A percentile compares a stretch with the other conserved stretches of the same genome.
Evolutionary conservation across 2,797 vertebrate genomes (phyloP).

Genomic region (Spizella passerina): DNA sequence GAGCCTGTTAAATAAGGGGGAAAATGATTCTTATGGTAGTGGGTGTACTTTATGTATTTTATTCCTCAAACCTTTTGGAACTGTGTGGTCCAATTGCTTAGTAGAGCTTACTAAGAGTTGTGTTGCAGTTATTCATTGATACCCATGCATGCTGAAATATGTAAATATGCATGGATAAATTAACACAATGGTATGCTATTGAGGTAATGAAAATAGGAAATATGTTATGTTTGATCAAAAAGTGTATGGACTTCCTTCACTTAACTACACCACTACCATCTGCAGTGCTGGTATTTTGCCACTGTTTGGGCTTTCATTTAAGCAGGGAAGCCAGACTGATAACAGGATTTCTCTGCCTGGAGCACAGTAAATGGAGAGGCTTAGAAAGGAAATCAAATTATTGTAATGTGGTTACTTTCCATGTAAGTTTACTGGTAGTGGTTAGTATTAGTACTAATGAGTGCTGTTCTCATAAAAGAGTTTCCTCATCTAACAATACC

Average conservation of each 20-base stretch:
- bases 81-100: background rate
- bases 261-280: background rate
- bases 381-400: background rate
- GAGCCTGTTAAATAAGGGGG: background rate
- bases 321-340: background rate
- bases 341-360: background rate
- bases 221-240: background rate
- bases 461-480: background rate
- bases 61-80: background rate
- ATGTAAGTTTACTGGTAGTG: background rate
- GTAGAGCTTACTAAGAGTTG: background rate
- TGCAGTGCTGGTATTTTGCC: background rate
- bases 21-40: background rate
- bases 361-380: background rate
- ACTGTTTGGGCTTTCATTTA: background rate
- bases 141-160: background rate
- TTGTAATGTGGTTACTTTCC: background rate
- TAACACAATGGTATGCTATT: background rate
- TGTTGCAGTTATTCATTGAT: background rate
- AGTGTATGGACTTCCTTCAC: background rate
- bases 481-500: background rate
- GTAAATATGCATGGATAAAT: background rate
- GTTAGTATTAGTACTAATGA: background rate
- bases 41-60: background rate
- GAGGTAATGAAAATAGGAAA: background rate